phyloP scores from a whole-genome alignment of 2,113 vertebrate species.

The Apodemus speciosus region DNA sequence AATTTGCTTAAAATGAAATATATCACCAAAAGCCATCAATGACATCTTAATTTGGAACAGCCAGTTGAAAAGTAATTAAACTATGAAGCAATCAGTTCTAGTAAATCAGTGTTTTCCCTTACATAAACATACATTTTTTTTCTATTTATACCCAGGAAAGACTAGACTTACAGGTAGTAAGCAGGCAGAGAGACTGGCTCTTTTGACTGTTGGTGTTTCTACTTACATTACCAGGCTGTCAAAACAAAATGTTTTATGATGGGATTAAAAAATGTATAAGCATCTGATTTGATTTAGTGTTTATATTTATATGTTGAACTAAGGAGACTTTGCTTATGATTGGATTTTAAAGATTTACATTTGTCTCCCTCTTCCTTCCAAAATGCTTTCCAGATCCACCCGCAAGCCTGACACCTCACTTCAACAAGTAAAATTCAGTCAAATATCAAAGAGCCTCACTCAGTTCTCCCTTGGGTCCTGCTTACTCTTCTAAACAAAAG shows the following conservation, averaged over 20 bases:
- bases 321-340: conserved; percentile 76
- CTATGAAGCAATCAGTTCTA: conserved; percentile 89
- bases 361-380: conserved; percentile 69
- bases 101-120: conserved; percentile 89
- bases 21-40: conserved; percentile 91
- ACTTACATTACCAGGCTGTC: conserved; percentile 82
- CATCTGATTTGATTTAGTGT: conserved; percentile 81
- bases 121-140: conserved; percentile 84
- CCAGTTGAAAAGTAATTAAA: conserved; percentile 91
- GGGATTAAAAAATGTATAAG: conserved; percentile 79
- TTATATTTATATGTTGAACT: conserved; percentile 81
- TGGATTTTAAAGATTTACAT: conserved; percentile 78
- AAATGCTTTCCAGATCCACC: conserved; percentile 56
- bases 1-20: conserved; percentile 92
- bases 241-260: conserved; percentile 82
- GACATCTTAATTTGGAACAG: conserved; percentile 92
- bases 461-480: neutral
- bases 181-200: conserved; percentile 81
- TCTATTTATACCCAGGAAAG: conserved; percentile 84
- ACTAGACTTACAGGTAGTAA: conserved; percentile 82
- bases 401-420: neutral
- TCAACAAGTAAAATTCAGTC: conserved; percentile 22
- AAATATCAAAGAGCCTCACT: conserved; percentile 16
- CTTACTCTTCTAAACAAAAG: conserved; percentile 13
- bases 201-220: conserved; percentile 81